These are phyloP conservation scores for Hippasteria phrygiana DNA, from an alignment of 53 echinoderm and acorn worm genomes.

Conservation along the genomic window DNA sequence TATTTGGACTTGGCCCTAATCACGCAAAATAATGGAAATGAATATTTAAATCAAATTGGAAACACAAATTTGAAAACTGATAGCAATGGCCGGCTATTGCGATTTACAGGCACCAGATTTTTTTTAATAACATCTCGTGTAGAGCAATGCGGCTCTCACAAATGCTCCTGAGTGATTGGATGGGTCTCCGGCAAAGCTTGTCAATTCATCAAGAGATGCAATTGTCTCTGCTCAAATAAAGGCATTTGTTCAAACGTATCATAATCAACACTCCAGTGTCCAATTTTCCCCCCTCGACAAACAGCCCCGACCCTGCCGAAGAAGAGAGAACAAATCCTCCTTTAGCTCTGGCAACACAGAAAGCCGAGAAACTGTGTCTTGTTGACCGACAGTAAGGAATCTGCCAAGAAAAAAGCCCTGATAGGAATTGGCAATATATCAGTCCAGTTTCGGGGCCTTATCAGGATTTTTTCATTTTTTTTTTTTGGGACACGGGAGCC, in stretches of 20 bases:
- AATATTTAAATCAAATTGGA: too few species aligned
- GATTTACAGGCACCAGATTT: too few species aligned
- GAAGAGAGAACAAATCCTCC: neutral
- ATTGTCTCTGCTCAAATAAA: conserved; percentile 43
- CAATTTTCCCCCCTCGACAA: conserved; percentile 11
- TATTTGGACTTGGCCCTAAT: too few species aligned
- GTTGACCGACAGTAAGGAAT: conserved; percentile 13
- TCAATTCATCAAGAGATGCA: conserved; percentile 45
- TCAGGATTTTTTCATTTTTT: neutral
- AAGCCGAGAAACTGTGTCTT: neutral
- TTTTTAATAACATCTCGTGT: too few species aligned
- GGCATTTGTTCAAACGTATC: conserved; percentile 41
- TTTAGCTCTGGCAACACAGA: neutral
- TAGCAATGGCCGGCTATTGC: too few species aligned
- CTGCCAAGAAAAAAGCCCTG: neutral
- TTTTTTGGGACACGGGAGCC: neutral
- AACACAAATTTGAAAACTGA: too few species aligned
- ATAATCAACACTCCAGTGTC: neutral
- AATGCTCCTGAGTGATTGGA: too few species aligned
- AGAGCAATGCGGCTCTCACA: too few species aligned
- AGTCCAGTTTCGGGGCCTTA: neutral
- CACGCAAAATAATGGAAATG: too few species aligned
- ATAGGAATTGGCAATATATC: conserved; percentile 22
- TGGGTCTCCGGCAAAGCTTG: neutral
- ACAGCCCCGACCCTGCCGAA: neutral